Evolutionary conservation across 2,888 invertebrate species (phyloP), one percentile per base, ranked within the genome.

Genomic region (Tetragonula carbonaria): DNA sequence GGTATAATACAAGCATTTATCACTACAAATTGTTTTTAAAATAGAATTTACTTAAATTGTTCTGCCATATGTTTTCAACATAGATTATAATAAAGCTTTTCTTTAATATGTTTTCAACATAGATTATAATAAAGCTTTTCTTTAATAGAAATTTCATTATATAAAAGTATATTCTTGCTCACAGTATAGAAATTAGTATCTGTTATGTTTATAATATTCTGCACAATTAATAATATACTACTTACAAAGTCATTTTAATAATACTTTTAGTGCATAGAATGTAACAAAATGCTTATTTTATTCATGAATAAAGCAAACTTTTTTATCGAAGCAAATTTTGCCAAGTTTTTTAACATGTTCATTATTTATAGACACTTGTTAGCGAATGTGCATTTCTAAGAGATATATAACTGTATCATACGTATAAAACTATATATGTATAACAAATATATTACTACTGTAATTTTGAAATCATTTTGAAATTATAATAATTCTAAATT

Each of bases 1-100:
- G 74, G 74, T 74, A n/a, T 80, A 74, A 71, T 70, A 82, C n/a
- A 74, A 82, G 57, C 59, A 67, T 59, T 63, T 14, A 23, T 71
- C 70, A 18, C 23, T 65, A 53, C 33, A 75, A 66, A 62, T 67
- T 68, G 28, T 55, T 65, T 18, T 65, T 33, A 50, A 23, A 6
- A 38, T 66, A 23, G 14, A 74, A 74, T 16, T 6, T n/a, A 18
- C n/a, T 21, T 38, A 16, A 33, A 53, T 65, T 51, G 5, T 51
- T 65, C 51, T 21, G 16, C 0, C 18, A 65, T 59, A 67, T 55
- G 45, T 45, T n/a, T 45, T 45, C 2, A 63, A 77, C 18, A 71
- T 63, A 63, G 16, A 72, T 28, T n/a, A 14, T 53, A 71, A 53
- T 63, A 71, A 63, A 77, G 38, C 16, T 63, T 45, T 11, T 14